A percentile compares a stretch with the other conserved stretches of the same genome.
Evolutionary conservation across 1,140 invertebrate genomes (phyloP).

Genomic region (Pantala flavescens): DNA sequence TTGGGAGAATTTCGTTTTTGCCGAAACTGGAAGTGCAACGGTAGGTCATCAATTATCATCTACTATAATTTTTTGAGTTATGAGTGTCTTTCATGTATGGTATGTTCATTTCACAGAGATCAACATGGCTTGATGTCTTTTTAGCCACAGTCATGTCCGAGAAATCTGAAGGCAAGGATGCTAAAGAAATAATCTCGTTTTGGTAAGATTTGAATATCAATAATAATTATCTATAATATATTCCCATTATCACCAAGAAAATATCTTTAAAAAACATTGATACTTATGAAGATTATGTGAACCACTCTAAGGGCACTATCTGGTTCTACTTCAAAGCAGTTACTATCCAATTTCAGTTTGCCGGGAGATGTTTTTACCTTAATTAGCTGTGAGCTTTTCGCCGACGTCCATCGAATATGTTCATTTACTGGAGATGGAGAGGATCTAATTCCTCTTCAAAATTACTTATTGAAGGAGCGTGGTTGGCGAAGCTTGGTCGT

Average conservation of each 20-base stretch:
- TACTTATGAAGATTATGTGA: too few species aligned
- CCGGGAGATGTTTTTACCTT: conserved; percentile 42
- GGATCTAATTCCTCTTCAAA: conserved; percentile 37
- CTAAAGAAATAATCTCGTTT: background rate
- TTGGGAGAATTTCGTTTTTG: background rate
- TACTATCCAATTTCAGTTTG: conserved; percentile 1
- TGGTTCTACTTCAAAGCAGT: too few species aligned
- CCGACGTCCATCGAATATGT: conserved; percentile 48
- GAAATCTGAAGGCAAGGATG: background rate
- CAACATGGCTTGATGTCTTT: background rate
- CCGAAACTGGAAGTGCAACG: background rate
- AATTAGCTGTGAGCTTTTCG: conserved; percentile 49
- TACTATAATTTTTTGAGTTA: background rate
- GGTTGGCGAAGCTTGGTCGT: conserved; percentile 50
- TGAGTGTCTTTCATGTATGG: background rate
- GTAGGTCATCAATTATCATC: background rate
- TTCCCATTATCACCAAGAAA: too few species aligned
- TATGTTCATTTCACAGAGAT: background rate
- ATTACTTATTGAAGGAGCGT: conserved; percentile 44
- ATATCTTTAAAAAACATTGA: too few species aligned
- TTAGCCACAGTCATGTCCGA: background rate
- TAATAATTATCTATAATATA: too few species aligned
- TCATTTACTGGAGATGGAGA: conserved; percentile 31
- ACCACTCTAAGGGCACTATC: too few species aligned
- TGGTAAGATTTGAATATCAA: background rate